Conservation (phyloP, 30 jellyfish, hydroid and myxozoan species). For the Aurelia sp. region DNA sequence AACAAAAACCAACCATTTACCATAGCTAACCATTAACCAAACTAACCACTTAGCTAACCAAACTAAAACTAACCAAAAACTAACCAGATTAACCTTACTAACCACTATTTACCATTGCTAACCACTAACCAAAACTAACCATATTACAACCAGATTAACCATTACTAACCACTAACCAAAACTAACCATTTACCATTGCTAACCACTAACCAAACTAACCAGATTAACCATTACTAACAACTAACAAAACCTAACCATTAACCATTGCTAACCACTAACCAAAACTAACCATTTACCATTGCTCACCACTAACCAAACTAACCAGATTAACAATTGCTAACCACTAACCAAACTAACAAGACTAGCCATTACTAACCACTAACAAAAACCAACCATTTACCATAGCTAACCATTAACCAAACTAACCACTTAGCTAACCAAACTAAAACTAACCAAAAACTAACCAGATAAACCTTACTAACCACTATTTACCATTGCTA, state of each 20-base stretch:
- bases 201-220: neutral
- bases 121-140: neutral
- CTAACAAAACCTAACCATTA: neutral
- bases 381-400: neutral
- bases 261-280: neutral
- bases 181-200: neutral
- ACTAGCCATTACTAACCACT: neutral
- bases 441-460: too few relatives aligned
- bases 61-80: too few relatives aligned
- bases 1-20: neutral
- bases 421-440: too few relatives aligned
- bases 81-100: neutral
- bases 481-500: slow-evolving; percentile 3
- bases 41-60: too few relatives aligned
- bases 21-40: neutral
- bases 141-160: neutral
- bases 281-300: neutral
- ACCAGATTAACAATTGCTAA: neutral
- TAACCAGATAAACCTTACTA: neutral
- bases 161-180: neutral
- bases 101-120: slow-evolving; percentile 3
- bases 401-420: neutral
- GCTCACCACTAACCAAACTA: neutral
- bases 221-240: neutral
- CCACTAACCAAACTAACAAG: neutral